Conservation (phyloP, 64 coral and sea anemone species). For the Actinia equina region DNA sequence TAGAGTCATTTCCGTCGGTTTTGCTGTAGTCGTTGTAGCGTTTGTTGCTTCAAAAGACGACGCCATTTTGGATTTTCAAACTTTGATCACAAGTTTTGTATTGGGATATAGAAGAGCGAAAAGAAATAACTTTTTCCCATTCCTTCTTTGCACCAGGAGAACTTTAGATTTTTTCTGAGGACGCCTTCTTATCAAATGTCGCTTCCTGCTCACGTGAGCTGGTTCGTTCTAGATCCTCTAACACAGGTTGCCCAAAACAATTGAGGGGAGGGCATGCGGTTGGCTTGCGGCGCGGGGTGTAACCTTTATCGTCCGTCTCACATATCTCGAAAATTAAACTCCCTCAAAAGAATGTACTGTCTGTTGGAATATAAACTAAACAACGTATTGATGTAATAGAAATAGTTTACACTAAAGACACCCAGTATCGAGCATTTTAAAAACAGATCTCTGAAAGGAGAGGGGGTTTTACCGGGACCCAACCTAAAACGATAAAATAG, state of each 20-base stretch:
- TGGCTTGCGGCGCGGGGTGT: no score
- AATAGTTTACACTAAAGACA: no score
- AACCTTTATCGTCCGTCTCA: no score
- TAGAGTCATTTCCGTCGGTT: background rate
- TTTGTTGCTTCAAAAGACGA: background rate
- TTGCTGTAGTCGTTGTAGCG: background rate
- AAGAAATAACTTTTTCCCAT: background rate
- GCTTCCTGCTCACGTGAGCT: background rate
- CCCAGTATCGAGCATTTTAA: no score
- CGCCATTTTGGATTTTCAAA: background rate
- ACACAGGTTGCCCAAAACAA: background rate
- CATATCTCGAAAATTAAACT: no score
- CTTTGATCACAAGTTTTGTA: background rate
- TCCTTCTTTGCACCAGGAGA: background rate
- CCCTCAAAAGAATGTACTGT: no score
- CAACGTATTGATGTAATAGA: no score
- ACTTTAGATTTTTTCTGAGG: background rate
- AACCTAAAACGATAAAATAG: no score
- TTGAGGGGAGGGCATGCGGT: no score
- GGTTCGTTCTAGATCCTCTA: background rate
- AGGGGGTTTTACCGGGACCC: no score
- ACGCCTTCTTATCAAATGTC: background rate
- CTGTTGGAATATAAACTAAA: no score
- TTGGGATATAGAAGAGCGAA: background rate
- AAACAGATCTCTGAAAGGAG: no score